phyloP scores from a whole-genome alignment of 2,797 vertebrate species.

The Gouania willdenowi region DNA sequence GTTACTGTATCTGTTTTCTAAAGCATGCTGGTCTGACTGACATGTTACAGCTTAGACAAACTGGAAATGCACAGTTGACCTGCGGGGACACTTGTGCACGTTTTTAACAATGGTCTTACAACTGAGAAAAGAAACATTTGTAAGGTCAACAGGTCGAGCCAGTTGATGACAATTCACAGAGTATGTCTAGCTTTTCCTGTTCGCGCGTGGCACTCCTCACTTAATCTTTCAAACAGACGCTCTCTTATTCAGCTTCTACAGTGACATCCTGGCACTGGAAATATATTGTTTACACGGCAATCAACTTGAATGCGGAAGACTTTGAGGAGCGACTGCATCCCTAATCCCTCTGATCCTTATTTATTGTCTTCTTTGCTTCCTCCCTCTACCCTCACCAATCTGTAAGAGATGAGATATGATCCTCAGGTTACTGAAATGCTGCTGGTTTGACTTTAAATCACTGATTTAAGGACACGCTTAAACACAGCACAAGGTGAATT shows the following conservation, averaged over 20 bases:
- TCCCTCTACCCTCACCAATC: not conserved
- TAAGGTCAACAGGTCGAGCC: constrained; percentile 31
- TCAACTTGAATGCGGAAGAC: not conserved
- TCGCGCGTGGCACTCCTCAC: constrained; percentile 9
- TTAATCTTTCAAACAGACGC: constrained; percentile 10
- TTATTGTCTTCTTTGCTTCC: constrained; percentile 2
- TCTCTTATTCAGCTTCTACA: not conserved
- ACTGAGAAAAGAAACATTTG: constrained; percentile 9
- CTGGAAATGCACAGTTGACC: constrained; percentile 31
- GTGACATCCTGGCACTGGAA: not conserved
- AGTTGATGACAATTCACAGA: constrained; percentile 17
- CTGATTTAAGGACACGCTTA: constrained; percentile 5
- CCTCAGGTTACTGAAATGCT: constrained; percentile 2
- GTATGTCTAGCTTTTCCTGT: constrained; percentile 32
- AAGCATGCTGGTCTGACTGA: constrained; percentile 13
- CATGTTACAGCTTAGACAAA: constrained; percentile 8
- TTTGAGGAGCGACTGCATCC: not conserved
- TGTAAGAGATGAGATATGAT: constrained; percentile 5
- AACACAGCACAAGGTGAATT: constrained; percentile 2
- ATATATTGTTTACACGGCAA: not conserved
- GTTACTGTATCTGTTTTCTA: constrained; percentile 40
- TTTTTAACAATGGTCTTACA: constrained; percentile 1
- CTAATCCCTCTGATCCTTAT: not conserved
- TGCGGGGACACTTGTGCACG: constrained; percentile 1
- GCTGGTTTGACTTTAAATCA: not conserved